phyloP scores from a whole-genome alignment of 2,888 invertebrate species.

The Amblyteles armatorius region DNA sequence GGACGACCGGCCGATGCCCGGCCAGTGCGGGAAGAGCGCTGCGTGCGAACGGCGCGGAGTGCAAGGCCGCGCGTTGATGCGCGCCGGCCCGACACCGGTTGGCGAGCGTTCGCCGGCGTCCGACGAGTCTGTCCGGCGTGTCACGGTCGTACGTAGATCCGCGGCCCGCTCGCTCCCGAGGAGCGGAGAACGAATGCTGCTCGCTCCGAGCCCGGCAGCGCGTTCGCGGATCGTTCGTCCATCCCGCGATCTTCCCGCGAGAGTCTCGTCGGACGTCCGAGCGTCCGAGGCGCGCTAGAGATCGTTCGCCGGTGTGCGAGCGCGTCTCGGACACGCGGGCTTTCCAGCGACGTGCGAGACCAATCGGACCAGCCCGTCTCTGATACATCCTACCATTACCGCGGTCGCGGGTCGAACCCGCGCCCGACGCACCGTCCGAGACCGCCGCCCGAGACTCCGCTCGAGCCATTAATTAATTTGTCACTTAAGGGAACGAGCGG shows the following conservation, averaged over 20 bases:
- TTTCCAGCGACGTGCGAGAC: slow-evolving; percentile 54
- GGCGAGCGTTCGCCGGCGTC: slow-evolving; percentile 40
- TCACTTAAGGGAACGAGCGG: slow-evolving; percentile 51
- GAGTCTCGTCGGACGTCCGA: slow-evolving; percentile 11
- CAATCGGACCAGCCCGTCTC: slow-evolving; percentile 57
- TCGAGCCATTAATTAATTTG: slow-evolving; percentile 61
- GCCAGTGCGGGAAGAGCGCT: slow-evolving; percentile 18
- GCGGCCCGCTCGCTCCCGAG: slow-evolving; percentile 15
- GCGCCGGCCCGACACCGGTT: slow-evolving; percentile 15
- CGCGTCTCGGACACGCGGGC: slow-evolving; percentile 14
- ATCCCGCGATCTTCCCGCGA: slow-evolving; percentile 50
- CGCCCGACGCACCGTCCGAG: neutral
- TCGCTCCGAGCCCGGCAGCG: neutral
- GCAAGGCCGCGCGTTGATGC: slow-evolving; percentile 55
- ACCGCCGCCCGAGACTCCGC: neutral
- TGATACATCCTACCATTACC: slow-evolving; percentile 47
- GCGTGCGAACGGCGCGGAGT: slow-evolving; percentile 34
- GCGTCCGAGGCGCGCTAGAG: slow-evolving; percentile 41
- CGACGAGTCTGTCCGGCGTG: slow-evolving; percentile 37
- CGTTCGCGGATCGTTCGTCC: slow-evolving; percentile 31
- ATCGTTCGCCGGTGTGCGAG: slow-evolving; percentile 19
- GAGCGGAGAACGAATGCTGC: slow-evolving; percentile 2
- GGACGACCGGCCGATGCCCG: slow-evolving; percentile 38
- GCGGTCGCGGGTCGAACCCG: neutral
- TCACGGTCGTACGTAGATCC: slow-evolving; percentile 47